These are phyloP conservation scores for Mola mola DNA, from an alignment of 2,113 vertebrate species.

Conservation along the genomic window DNA sequence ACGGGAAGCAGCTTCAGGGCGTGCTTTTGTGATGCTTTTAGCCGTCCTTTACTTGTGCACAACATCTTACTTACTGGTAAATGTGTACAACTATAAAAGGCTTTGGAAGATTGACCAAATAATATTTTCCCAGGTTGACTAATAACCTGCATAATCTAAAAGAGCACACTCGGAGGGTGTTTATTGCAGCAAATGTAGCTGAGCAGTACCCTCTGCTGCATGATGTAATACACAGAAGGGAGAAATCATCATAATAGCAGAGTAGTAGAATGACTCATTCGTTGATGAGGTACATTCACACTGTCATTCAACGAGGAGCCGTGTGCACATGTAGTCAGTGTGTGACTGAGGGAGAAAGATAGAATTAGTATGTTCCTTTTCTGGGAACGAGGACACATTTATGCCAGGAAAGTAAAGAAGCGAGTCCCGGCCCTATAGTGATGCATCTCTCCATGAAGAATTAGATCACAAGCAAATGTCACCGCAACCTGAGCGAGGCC, in stretches of 20 bases:
- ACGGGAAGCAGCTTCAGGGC: constrained; percentile 36
- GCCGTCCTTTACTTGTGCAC: constrained; percentile 1
- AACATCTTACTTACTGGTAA: constrained; percentile 3
- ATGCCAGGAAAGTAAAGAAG: constrained; percentile 78
- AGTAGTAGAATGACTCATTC: constrained; percentile 80
- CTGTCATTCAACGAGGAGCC: constrained; percentile 69
- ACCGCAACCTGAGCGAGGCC: constrained; percentile 64
- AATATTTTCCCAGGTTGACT: constrained; percentile 55
- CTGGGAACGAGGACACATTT: constrained; percentile 80
- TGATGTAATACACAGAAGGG: constrained; percentile 79
- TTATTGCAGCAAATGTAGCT: constrained; percentile 68
- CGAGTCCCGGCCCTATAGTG: constrained; percentile 68
- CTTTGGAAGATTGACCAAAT: constrained; percentile 35
- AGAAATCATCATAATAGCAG: constrained; percentile 80
- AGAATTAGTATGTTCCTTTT: constrained; percentile 73
- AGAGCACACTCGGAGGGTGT: constrained; percentile 53
- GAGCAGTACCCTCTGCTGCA: constrained; percentile 69
- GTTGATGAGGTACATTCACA: constrained; percentile 78
- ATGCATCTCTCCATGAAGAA: constrained; percentile 74
- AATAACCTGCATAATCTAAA: constrained; percentile 46
- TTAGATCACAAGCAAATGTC: constrained; percentile 78
- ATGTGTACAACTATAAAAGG: constrained; percentile 26
- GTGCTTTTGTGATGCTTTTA: constrained; percentile 31
- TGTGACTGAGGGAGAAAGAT: constrained; percentile 54
- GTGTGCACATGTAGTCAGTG: constrained; percentile 69